Conservation (phyloP, 2,888 invertebrate genomes). For the Pollenia amentaria region DNA sequence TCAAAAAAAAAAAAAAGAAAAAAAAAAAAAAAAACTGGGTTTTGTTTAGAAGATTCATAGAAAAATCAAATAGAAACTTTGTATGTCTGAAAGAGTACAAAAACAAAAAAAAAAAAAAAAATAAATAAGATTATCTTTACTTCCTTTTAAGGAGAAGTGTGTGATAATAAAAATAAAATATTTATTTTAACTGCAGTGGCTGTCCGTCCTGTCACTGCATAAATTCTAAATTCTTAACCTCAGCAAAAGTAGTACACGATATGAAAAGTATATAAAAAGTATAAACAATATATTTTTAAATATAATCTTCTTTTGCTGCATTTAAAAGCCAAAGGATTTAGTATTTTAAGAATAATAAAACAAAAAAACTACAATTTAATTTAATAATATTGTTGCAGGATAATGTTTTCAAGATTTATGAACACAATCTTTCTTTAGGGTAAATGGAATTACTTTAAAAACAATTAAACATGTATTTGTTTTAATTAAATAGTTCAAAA, state of each 20-base stretch:
- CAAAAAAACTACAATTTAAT: neutral
- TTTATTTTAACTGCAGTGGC: neutral
- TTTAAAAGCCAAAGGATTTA: constrained; percentile 2
- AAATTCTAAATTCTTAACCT: neutral
- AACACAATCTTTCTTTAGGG: no score
- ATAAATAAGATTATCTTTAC: neutral
- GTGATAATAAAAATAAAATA: neutral
- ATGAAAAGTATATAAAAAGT: neutral
- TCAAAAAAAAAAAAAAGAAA: no score
- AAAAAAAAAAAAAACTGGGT: no score
- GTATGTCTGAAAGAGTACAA: neutral
- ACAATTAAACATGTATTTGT: no score
- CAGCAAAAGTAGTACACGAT: neutral
- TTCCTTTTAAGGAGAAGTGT: no score
- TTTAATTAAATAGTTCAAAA: no score
- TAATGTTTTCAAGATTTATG: no score
- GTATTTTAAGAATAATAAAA: neutral
- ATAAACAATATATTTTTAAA: neutral
- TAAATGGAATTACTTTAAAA: no score
- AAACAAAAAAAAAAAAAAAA: no score
- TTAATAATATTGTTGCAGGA: neutral
- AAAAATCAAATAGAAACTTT: neutral
- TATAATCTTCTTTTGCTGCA: constrained; percentile 3
- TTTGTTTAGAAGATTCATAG: no score
- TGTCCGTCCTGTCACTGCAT: neutral